Evolutionary conservation across 2,113 vertebrate species (phyloP), one percentile per base, ranked within the genome.

Genomic region (Motacilla alba): DNA sequence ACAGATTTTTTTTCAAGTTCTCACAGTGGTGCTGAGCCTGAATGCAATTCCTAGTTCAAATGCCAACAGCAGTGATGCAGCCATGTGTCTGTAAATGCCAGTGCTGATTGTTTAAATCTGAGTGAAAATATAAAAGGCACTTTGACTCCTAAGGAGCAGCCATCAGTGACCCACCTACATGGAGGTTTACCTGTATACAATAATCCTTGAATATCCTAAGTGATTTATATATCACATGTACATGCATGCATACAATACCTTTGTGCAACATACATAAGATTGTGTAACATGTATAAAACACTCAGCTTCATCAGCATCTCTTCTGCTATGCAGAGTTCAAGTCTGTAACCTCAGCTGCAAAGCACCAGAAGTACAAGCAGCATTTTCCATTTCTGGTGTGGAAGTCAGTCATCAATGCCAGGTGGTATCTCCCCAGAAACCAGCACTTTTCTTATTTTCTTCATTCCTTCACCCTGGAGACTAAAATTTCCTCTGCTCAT

Each of bases 401-500:
- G 53, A 33, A 89, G 60, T 59, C 6, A 41, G 33, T 77, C 77
- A n/a, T 89, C 73, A 87, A 3, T 62, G 27, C 87, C 60, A 31
- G 5, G 50, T 91, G 89, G 69, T 53, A 55, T 77, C 92, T 94
- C 33, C 72, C 26, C 30, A 73, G 89, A n/a, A 94, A 93, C 35
- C 26, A 66, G 24, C 3, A 1, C 83, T 77, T 94, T 83, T 82
- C 85, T 76, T 90, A 56, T 35, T 53, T 92, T 31, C 46, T 52
- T 37, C 4, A 46, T 67, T 90, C 78, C 83, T 96, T 96, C 85
- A 60, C 76, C 88, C 92, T 94, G 7, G 5, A 94, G 85, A 97
- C 62, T 91, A 90, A 96, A 96, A 87, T 96, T 70, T 94, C 67
- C 59, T 95, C 86, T 88, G 72, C 85, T 91, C 69, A 79, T 93